Evolutionary conservation across 2,888 invertebrate species (phyloP), one percentile per base, ranked within the genome.

Genomic region (Caenorhabditis parvicauda): DNA sequence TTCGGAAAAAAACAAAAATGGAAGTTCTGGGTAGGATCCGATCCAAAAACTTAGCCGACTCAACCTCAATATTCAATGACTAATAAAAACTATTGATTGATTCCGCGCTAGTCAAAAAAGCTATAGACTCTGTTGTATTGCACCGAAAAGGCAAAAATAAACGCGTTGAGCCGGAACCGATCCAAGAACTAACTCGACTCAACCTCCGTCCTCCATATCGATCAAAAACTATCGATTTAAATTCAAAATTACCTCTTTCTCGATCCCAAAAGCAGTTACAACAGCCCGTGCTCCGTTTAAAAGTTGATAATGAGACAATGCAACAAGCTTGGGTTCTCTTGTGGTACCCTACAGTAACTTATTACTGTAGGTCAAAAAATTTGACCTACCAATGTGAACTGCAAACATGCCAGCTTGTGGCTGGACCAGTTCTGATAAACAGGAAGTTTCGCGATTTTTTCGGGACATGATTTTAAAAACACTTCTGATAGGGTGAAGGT

Each of bases 251-350:
- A 64, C 70, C 51, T 52, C 41, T 17, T 59, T 47, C n/a, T 63
- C 56, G 7, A 76, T 67, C 7, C 71, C 69, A 48, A 80, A 78
- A 7, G 76, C 70, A 3, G 65, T 64, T 4, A 71, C 72, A 1
- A 70, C 76, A 7, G 75, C 67, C 27, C 75, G 52, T 17, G 75
- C 75, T 4, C 75, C 74, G 44, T 81, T 80, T 22, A 80, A 52
- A 60, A 80, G 58, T 45, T 80, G 80, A 51, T 75, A 78, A 50
- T 80, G 80, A 7, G 76, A 73, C 12, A 80, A 41, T 4, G 69
- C 72, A 21, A 75, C 68, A 12, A 76, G 70, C 48, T 78, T 81
- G 0, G 76, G 76, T 12, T 67, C 57, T 7, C 64, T 72, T 0
- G 80, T 72, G 6, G 75, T 67, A 12, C 80, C 79, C 76, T 79